Evolutionary conservation across 2,797 vertebrate species (phyloP).

Genomic region (Natrix natrix): DNA sequence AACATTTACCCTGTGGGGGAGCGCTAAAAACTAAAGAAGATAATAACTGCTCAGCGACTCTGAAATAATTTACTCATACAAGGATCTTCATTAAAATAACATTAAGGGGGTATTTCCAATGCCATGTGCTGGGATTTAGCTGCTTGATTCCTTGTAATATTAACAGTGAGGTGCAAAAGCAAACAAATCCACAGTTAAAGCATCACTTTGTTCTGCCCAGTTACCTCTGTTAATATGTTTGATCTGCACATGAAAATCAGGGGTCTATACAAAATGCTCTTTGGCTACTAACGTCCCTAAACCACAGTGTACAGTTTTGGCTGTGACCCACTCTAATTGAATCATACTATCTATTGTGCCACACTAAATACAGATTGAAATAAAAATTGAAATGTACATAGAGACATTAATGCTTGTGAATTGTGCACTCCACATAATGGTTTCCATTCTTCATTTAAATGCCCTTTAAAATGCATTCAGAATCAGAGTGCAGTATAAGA

Average conservation of each 20-base stretch:
- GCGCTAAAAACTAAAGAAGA: conserved; percentile 57
- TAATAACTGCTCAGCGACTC: conserved; percentile 62
- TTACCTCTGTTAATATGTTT: conserved; percentile 40
- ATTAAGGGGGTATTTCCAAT: conserved; percentile 56
- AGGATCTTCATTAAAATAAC: conserved; percentile 68
- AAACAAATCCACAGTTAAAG: conserved; percentile 42
- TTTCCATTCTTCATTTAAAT: neutral
- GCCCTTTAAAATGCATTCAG: neutral
- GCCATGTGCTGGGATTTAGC: conserved; percentile 41
- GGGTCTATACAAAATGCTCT: conserved; percentile 15
- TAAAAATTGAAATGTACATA: neutral
- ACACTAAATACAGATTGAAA: neutral
- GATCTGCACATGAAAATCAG: conserved; percentile 14
- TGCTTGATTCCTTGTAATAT: conserved; percentile 57
- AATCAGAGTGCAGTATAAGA: neutral
- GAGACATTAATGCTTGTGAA: neutral
- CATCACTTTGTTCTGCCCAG: conserved; percentile 42
- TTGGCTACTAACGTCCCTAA: conserved; percentile 30
- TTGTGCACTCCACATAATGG: too few species aligned
- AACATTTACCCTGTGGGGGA: conserved; percentile 51
- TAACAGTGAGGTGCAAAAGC: conserved; percentile 48
- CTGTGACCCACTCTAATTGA: neutral
- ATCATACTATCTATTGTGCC: neutral
- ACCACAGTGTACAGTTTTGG: conserved; percentile 10
- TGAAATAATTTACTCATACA: conserved; percentile 66